Conservation (phyloP, 2,797 vertebrate species). For the Cossypha caffra region DNA sequence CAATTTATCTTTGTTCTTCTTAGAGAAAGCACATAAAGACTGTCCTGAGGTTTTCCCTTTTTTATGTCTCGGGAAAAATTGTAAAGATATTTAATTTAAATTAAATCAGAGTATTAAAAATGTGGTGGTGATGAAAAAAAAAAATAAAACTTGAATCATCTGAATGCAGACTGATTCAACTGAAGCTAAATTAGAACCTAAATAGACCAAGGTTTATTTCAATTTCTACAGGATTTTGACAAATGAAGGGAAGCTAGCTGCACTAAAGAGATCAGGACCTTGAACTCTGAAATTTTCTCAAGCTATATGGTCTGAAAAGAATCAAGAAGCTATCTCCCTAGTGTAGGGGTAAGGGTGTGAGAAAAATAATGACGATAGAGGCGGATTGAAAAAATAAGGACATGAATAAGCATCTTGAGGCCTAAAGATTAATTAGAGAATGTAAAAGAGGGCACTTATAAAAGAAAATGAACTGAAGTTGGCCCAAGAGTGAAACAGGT, state of each 20-base stretch:
- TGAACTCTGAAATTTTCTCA: neutral
- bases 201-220: neutral
- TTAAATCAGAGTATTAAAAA: neutral
- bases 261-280: neutral
- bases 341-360: rapidly evolving
- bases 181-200: neutral
- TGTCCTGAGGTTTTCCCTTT: neutral
- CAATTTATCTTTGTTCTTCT: neutral
- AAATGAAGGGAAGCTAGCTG: neutral
- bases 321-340: neutral
- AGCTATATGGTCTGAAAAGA: neutral
- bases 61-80: neutral
- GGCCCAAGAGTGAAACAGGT: neutral
- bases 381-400: neutral
- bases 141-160: neutral
- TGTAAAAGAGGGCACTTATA: neutral
- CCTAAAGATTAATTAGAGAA: neutral
- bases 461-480: neutral
- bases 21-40: neutral
- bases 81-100: neutral
- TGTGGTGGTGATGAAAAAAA: neutral
- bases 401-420: neutral
- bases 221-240: neutral
- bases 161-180: neutral
- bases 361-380: neutral